Conservation (phyloP, 2,797 vertebrate genomes). For the Erethizon dorsatum region DNA sequence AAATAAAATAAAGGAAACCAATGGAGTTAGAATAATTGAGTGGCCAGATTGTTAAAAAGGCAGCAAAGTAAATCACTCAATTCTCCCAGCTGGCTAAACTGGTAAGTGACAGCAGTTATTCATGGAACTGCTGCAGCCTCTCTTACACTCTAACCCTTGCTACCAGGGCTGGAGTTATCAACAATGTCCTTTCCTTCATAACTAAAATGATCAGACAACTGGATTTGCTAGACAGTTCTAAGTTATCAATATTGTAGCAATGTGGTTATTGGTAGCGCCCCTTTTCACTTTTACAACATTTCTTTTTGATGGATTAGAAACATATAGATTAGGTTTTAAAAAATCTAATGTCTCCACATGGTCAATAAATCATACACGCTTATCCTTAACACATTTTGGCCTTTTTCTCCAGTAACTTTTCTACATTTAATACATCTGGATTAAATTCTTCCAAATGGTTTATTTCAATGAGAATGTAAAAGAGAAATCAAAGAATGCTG, state of each 20-base stretch:
- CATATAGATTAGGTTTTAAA: not conserved
- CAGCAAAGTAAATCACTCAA: not conserved
- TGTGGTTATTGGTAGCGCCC: not conserved
- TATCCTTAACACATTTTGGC: not conserved
- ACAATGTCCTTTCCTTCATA: not conserved
- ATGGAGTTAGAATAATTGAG: not conserved
- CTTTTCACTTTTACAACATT: slow-evolving; percentile 58
- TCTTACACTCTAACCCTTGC: not conserved
- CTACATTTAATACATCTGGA: slow-evolving; percentile 43
- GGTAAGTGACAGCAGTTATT: not conserved
- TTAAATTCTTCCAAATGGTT: slow-evolving; percentile 66
- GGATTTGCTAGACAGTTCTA: not conserved
- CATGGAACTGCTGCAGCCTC: not conserved
- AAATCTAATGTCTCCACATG: not conserved
- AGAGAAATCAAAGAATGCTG: slow-evolving; percentile 35
- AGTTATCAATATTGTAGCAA: slow-evolving; percentile 12
- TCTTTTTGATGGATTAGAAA: slow-evolving; percentile 48
- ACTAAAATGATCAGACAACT: slow-evolving; percentile 33
- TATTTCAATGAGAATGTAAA: slow-evolving; percentile 58
- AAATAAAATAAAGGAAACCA: slow-evolving; percentile 48
- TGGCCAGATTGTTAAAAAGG: not conserved
- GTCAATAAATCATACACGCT: not conserved
- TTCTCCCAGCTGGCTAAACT: not conserved
- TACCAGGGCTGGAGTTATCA: not conserved
- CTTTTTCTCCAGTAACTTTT: slow-evolving; percentile 42